Evolutionary conservation across 2,797 vertebrate genomes (phyloP).

Genomic region (Loriculus beryllinus): DNA sequence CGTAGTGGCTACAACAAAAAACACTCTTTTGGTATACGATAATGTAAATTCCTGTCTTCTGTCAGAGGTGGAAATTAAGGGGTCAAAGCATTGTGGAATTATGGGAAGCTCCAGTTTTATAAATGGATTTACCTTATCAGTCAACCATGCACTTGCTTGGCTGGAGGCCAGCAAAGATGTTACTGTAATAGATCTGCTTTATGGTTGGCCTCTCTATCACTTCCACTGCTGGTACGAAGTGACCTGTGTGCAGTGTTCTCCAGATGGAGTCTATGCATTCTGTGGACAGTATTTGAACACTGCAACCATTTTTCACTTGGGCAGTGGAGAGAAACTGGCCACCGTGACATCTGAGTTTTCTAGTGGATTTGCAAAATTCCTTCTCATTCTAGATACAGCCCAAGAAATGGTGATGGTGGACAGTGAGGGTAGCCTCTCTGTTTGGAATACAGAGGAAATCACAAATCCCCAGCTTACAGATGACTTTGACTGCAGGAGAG

Average conservation of each 20-base stretch:
- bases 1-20: constrained; percentile 96
- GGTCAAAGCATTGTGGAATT: constrained; percentile 89
- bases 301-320: constrained; percentile 91
- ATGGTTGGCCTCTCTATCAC: constrained; percentile 97
- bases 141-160: constrained; percentile 95
- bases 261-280: constrained; percentile 94
- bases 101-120: constrained; percentile 90
- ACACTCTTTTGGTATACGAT: constrained; percentile 96
- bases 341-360: constrained; percentile 97
- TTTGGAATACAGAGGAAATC: constrained; percentile 97
- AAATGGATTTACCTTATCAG: constrained; percentile 94
- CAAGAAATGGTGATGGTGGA: constrained; percentile 99
- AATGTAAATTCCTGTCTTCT: constrained; percentile 97
- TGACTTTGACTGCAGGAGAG: constrained; percentile 94
- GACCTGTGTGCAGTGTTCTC: constrained; percentile 95
- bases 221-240: constrained; percentile 99
- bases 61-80: constrained; percentile 97
- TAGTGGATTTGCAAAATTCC: constrained; percentile 95
- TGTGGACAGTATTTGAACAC: constrained; percentile 98
- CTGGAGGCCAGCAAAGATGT: constrained; percentile 97
- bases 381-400: constrained; percentile 91
- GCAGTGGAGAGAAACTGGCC: constrained; percentile 93
- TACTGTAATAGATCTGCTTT: constrained; percentile 94
- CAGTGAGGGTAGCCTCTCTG: constrained; percentile 94
- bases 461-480: constrained; percentile 91